Percentiles rank a stretch among this genome's conserved stretches.
Conservation (phyloP, 2,888 invertebrate genomes). For the Noctua pronuba region DNA sequence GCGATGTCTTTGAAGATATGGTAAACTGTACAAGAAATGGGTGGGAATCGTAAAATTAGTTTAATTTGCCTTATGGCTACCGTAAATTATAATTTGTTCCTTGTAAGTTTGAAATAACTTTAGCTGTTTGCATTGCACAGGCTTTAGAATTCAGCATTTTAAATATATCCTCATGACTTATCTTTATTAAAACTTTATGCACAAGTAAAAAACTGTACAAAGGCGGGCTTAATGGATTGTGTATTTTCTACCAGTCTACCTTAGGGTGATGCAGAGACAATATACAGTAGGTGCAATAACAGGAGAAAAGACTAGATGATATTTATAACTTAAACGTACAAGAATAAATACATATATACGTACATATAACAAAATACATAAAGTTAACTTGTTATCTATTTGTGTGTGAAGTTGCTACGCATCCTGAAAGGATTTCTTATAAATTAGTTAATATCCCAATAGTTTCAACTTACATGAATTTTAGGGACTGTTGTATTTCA, state of each 20-base stretch:
- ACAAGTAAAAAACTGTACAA: too few species aligned
- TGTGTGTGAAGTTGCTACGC: not conserved
- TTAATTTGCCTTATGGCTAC: constrained; percentile 9
- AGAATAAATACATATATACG: too few species aligned
- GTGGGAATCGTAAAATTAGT: constrained; percentile 57
- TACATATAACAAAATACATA: too few species aligned
- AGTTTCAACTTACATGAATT: not conserved
- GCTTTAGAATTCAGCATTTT: not conserved
- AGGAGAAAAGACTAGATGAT: too few species aligned
- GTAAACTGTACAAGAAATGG: constrained; percentile 52
- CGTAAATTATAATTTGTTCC: constrained; percentile 9
- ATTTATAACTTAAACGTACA: too few species aligned
- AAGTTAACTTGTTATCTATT: not conserved
- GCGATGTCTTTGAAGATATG: constrained; percentile 37
- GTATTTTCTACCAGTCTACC: too few species aligned
- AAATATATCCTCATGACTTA: not conserved
- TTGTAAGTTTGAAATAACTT: constrained; percentile 1
- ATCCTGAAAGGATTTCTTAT: not conserved
- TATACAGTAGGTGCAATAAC: too few species aligned
- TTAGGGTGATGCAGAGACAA: too few species aligned
- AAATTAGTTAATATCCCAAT: not conserved
- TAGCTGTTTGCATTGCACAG: constrained; percentile 13
- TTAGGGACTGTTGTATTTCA: not conserved
- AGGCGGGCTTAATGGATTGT: too few species aligned
- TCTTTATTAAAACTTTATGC: too few species aligned